phyloP scores from a whole-genome alignment of 2,797 vertebrate species.

The Darevskia nairensis region DNA sequence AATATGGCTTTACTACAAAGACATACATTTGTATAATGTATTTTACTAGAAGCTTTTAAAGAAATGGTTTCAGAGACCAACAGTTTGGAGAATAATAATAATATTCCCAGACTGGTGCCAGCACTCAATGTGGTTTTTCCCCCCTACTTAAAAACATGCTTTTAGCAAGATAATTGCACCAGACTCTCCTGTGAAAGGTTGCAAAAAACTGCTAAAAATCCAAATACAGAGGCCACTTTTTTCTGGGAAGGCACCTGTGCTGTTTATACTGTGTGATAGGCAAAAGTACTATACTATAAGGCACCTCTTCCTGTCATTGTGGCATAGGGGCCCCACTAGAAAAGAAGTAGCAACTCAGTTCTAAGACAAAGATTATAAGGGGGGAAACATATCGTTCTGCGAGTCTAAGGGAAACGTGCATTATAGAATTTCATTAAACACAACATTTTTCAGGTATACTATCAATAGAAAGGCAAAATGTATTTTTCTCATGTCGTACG shows the following conservation, averaged over 20 bases:
- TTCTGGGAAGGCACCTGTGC: not conserved
- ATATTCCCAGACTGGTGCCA: slow-evolving; percentile 46
- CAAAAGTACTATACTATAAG: not conserved
- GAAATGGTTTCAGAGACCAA: slow-evolving; percentile 34
- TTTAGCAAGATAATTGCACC: slow-evolving; percentile 46
- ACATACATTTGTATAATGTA: slow-evolving; percentile 27
- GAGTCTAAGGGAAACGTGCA: not conserved
- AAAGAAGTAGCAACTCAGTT: not conserved
- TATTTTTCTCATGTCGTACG: slow-evolving; percentile 20
- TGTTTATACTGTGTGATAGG: not conserved
- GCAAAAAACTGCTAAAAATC: slow-evolving; percentile 38
- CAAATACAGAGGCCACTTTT: not conserved
- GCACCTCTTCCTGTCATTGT: slow-evolving; percentile 3
- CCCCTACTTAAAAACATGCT: slow-evolving; percentile 15
- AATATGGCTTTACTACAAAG: slow-evolving; percentile 45
- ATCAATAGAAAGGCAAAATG: slow-evolving; percentile 17
- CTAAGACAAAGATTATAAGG: not conserved
- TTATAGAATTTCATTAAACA: slow-evolving; percentile 19
- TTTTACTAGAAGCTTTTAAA: slow-evolving; percentile 36
- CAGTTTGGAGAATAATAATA: slow-evolving; percentile 36
- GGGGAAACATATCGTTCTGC: not conserved
- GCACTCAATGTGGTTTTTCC: slow-evolving; percentile 37
- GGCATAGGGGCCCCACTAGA: not conserved
- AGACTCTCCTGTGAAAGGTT: slow-evolving; percentile 35
- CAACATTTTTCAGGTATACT: slow-evolving; percentile 42